phyloP scores from a whole-genome alignment of 1,140 invertebrate genomes.

The Muscidifurax raptorellus region DNA sequence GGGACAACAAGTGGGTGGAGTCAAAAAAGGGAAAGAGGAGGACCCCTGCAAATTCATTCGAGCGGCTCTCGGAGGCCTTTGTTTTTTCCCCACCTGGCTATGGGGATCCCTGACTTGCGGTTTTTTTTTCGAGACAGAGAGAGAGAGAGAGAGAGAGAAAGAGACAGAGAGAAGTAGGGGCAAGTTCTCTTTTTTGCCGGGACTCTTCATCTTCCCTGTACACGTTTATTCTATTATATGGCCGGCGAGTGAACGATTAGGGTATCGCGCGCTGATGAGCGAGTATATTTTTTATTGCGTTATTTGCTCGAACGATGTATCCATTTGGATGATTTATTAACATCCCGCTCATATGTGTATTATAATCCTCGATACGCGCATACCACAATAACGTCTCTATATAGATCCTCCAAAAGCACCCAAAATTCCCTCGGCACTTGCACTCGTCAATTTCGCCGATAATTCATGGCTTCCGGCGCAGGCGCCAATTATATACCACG shows the following conservation, averaged over 20 bases:
- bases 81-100: neutral
- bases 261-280: neutral
- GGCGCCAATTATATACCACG: constrained; percentile 31
- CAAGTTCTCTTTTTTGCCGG: neutral
- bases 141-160: no score
- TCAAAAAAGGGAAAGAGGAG: constrained; percentile 14
- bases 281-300: neutral
- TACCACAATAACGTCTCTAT: neutral
- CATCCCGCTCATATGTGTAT: no score
- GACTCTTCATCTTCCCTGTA: neutral
- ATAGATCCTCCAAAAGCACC: neutral
- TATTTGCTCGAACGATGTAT: neutral
- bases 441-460: neutral
- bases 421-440: no score
- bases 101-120: neutral
- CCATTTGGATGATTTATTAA: neutral
- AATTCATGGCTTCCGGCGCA: constrained; percentile 46
- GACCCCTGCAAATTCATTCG: constrained; percentile 51
- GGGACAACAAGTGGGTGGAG: constrained; percentile 44
- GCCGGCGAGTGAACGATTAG: neutral
- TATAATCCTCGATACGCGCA: no score
- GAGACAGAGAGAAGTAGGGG: no score
- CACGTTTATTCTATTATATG: no score
- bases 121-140: neutral
- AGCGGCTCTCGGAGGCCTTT: constrained; percentile 29